These are phyloP conservation scores for Rhimphoctona megacephalus DNA, from an alignment of 2,888 invertebrate species.

Conservation along the genomic window DNA sequence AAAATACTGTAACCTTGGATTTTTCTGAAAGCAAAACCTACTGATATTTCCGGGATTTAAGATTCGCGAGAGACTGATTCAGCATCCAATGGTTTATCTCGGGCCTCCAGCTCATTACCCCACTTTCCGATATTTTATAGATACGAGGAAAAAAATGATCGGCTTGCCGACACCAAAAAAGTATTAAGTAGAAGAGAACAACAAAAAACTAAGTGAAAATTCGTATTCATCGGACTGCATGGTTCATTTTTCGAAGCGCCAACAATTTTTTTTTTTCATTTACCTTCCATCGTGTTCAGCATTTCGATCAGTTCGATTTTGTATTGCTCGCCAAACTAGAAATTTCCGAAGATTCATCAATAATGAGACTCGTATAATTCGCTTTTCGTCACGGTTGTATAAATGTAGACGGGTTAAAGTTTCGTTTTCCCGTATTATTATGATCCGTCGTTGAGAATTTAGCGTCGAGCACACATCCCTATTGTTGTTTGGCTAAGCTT, in stretches of 20 bases:
- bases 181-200: conserved; percentile 42
- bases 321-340: conserved; percentile 17
- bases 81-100: conserved; percentile 43
- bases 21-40: conserved; percentile 24
- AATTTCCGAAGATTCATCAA: conserved; percentile 37
- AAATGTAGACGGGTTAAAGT: conserved; percentile 25
- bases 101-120: conserved; percentile 52
- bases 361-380: conserved; percentile 53
- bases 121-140: conserved; percentile 27
- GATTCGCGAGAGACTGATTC: conserved; percentile 52
- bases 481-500: conserved; percentile 53
- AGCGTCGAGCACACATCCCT: conserved; percentile 22
- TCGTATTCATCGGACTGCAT: conserved; percentile 39
- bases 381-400: conserved; percentile 42
- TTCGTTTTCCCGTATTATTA: conserved; percentile 39
- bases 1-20: conserved; percentile 20
- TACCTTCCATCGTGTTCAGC: not conserved
- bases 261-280: conserved; percentile 30
- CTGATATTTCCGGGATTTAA: conserved; percentile 30
- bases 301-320: conserved; percentile 26
- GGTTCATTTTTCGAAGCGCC: conserved; percentile 38
- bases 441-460: conserved; percentile 36
- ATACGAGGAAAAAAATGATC: conserved; percentile 26
- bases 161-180: conserved; percentile 46
- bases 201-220: conserved; percentile 22